Evolutionary conservation across 2,113 vertebrate genomes (phyloP).

Genomic region (Plecotus auritus): DNA sequence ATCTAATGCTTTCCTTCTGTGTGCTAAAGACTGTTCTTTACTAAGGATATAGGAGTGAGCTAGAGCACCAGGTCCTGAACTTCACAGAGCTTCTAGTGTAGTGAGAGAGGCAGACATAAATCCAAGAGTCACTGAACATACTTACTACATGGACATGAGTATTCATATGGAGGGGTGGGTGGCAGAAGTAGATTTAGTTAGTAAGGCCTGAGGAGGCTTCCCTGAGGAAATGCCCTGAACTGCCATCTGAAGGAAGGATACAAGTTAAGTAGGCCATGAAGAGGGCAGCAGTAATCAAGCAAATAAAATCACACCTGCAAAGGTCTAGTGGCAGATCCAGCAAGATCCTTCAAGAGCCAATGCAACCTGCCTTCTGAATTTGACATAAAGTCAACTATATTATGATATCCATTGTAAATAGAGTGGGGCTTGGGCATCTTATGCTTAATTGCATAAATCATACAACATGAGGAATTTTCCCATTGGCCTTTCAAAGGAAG

Average conservation of each 20-base stretch:
- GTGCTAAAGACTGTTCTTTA: background rate
- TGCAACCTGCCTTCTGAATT: background rate
- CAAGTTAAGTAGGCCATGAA: background rate
- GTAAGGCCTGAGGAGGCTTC: background rate
- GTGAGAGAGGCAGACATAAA: background rate
- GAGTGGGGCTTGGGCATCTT: background rate
- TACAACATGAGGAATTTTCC: background rate
- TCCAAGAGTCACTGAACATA: background rate
- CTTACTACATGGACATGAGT: background rate
- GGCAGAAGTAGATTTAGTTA: background rate
- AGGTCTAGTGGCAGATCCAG: background rate
- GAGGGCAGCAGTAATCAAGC: background rate
- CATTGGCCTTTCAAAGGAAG: background rate
- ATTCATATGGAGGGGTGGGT: accelerated
- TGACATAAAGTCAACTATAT: background rate
- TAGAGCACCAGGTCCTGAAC: background rate
- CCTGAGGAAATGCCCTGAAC: background rate
- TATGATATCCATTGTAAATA: background rate
- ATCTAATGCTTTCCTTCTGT: background rate
- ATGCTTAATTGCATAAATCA: background rate
- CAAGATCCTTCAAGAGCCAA: background rate
- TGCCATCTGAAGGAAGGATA: background rate
- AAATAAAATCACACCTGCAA: background rate
- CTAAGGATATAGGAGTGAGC: background rate
- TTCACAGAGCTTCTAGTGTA: background rate